phyloP scores from a whole-genome alignment of 2,113 vertebrate genomes.

The Phaethornis superciliosus region DNA sequence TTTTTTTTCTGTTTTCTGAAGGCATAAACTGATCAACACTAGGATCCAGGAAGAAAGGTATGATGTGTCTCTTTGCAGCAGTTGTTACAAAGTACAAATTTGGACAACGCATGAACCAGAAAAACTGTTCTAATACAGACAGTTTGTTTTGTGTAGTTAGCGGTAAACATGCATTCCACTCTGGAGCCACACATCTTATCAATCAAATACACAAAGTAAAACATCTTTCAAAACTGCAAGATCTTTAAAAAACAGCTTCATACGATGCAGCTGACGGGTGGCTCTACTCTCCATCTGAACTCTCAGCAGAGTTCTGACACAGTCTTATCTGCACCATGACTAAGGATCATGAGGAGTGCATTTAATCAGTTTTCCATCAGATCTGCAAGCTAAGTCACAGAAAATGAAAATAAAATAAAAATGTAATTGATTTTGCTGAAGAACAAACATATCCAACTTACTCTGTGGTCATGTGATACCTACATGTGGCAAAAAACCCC shows the following conservation, averaged over 20 bases:
- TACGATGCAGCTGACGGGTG: neutral
- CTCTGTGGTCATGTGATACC: neutral
- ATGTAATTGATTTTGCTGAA: neutral
- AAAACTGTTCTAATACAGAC: neutral
- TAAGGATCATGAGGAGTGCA: fast-evolving
- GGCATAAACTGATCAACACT: neutral
- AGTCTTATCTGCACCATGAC: neutral
- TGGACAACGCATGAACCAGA: fast-evolving
- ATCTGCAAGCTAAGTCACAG: neutral
- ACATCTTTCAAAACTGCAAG: neutral
- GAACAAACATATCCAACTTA: neutral
- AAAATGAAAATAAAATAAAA: neutral
- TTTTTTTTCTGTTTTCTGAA: neutral
- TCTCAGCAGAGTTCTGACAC: neutral
- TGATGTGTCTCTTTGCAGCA: neutral
- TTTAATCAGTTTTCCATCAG: neutral
- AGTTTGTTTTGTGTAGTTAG: neutral
- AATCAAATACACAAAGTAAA: neutral
- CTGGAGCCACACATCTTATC: neutral
- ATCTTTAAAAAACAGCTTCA: neutral
- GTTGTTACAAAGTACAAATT: neutral
- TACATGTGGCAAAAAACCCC: neutral
- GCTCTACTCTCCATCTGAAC: neutral
- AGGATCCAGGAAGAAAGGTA: neutral
- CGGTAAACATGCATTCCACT: neutral